Percentiles rank a stretch among this genome's conserved stretches.
These are phyloP conservation scores for Otolemur crassicaudatus DNA, from an alignment of 2,797 vertebrate genomes.

Conservation along the genomic window DNA sequence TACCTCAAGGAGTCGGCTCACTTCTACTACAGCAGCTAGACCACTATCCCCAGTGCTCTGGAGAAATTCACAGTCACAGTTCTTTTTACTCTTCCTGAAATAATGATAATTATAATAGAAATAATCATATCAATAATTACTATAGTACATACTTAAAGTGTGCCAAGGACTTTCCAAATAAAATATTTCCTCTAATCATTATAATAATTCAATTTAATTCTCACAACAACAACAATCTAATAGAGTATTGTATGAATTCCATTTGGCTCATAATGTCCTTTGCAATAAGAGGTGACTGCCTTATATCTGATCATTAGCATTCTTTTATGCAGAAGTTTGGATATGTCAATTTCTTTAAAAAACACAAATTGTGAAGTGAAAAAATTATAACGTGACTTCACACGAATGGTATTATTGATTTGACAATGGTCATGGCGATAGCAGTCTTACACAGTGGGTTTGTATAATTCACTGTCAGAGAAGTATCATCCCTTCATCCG, in stretches of 20 bases:
- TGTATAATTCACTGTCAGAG: background rate
- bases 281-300: background rate
- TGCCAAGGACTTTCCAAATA: background rate
- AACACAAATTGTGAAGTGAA: no score
- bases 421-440: background rate
- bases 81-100: background rate
- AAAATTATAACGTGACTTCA: background rate
- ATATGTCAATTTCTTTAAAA: no score
- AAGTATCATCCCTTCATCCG: background rate
- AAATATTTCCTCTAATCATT: constrained; percentile 13
- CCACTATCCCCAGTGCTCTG: background rate
- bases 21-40: background rate
- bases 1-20: background rate
- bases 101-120: background rate
- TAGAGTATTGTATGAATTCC: background rate
- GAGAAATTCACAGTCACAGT: background rate
- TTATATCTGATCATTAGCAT: no score
- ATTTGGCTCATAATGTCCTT: background rate
- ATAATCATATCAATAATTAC: background rate
- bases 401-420: background rate
- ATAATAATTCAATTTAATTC: constrained; percentile 12
- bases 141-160: background rate
- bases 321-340: no score
- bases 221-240: background rate
- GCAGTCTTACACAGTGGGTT: background rate